Base-by-base conservation (phyloP, 2,888 invertebrate genomes). In the Sesia apiformis region DNA sequence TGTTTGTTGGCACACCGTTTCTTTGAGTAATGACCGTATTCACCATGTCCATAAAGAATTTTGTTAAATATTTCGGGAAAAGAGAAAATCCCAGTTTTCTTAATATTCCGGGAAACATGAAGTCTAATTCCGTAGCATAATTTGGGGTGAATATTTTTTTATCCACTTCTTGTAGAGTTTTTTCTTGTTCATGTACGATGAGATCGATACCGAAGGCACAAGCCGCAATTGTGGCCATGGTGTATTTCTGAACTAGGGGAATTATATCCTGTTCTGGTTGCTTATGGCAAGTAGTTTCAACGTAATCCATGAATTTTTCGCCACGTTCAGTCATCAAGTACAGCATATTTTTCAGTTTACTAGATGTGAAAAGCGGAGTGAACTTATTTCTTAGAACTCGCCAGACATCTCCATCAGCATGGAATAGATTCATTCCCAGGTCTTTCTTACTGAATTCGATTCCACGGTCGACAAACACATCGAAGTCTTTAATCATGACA, bases 61-160 rank as follows among this genome's bases (percentile, higher is more conserved):
- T 53, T 3, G 23, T 52, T 0, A 76, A 57, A 3, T 49, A 43
- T 3, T 7, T 5, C 0, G 78, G 78, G 38, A 77, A 64, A 0
- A 74, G 0, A 0, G 73, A 70, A 3, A 55, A 5, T 46, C 71
- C 71, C 0, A 78, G 39, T 52, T 56, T 61, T 58, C 67, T 74
- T 3, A 78, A 56, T n/a, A 77, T 59, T 39, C 75, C 74, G 3
- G 78, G 81, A 43, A 57, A 75, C 69, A 79, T 64, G 68, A 77
- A 69, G 41, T 56, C 5, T 57, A 63, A 7, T 78, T 58, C 58
- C 3, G 49, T 39, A 0, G 49, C 52, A 38, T 52, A 54, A 41
- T 39, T 52, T 4, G 52, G 8, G 4, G 42, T 53, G 38, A 58
- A 58, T 38, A 58, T 52, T 7, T 53, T 51, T 40, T 55, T 49